Evolutionary conservation across 2,797 vertebrate species (phyloP), one percentile per base, ranked within the genome.

Genomic region (Emys orbicularis): DNA sequence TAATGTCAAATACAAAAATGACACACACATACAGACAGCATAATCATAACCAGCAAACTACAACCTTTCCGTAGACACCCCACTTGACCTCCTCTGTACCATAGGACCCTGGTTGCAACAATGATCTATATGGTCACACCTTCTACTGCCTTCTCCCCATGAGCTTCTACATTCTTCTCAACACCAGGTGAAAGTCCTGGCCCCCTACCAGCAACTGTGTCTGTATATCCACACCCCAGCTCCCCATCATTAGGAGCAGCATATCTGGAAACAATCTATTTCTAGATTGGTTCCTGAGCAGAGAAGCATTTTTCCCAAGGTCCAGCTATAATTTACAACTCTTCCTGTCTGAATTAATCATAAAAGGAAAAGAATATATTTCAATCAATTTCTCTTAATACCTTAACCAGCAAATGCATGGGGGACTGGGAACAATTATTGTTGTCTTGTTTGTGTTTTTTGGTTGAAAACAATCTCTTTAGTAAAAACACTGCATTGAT

Each of bases 401-500:
- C 76, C 82, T 53, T 65, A 93, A 37, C 72, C 72, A 56, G 83
- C 50, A 68, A 93, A 84, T 81, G 74, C 12, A n/a, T 56, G 83
- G 79, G 82, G 65, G 31, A 25, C 49, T 76, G 65, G 34, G 61
- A 77, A 85, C 89, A 93, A 95, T 95, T 96, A 90, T 93, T 86
- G 44, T 49, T 34, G 31, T 84, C 74, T 72, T 95, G 44, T 95
- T 96, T 97, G 81, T 90, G 54, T 93, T 97, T 59, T 96, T 53
- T 81, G 34, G 79, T 68, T 88, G 84, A 88, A 94, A 91, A 94
- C 93, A 93, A 37, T 19, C 49, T 94, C 89, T 94, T 88, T 54
- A 52, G 89, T 82, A 86, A 97, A 97, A 96, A 88, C 1, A 2
- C 47, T 59, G 25, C 54, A 79, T 79, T 96, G 92, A 94, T 90